phyloP scores from a whole-genome alignment of 2,888 invertebrate species.

The Apomyelois bistriatella region DNA sequence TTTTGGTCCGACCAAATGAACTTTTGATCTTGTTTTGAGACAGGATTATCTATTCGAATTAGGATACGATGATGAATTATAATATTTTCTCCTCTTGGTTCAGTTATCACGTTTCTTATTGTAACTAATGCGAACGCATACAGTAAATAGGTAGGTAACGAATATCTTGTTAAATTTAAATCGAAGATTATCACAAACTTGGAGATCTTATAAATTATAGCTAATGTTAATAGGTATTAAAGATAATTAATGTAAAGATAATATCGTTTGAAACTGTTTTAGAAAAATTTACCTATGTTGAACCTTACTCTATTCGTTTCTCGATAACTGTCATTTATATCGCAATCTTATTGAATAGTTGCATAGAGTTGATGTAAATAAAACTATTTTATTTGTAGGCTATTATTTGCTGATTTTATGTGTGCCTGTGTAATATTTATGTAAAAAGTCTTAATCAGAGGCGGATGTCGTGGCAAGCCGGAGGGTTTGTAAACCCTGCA shows the following conservation, averaged over 20 bases:
- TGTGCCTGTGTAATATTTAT: conserved; percentile 61
- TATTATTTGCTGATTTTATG: conserved; percentile 63
- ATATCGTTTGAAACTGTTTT: conserved; percentile 75
- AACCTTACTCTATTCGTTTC: conserved; percentile 68
- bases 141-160: conserved; percentile 73
- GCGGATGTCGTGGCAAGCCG: conserved; percentile 28
- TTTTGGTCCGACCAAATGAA: conserved; percentile 80
- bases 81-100: conserved; percentile 63
- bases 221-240: conserved; percentile 77
- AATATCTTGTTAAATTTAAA: conserved; percentile 77
- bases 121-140: conserved; percentile 54
- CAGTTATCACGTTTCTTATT: conserved; percentile 58
- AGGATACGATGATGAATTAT: conserved; percentile 59
- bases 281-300: conserved; percentile 80
- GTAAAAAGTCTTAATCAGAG: conserved; percentile 43
- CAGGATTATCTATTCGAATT: conserved; percentile 69
- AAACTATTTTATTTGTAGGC: conserved; percentile 59
- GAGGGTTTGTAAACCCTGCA: too few species aligned
- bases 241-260: conserved; percentile 67
- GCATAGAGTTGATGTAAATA: conserved; percentile 71
- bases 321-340: conserved; percentile 57
- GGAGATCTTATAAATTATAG: conserved; percentile 76
- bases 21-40: conserved; percentile 74
- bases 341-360: conserved; percentile 65
- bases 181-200: conserved; percentile 72